Evolutionary conservation across 2,113 vertebrate species (phyloP), one percentile per base, ranked within the genome.

Genomic region (Ciconia stormi): DNA sequence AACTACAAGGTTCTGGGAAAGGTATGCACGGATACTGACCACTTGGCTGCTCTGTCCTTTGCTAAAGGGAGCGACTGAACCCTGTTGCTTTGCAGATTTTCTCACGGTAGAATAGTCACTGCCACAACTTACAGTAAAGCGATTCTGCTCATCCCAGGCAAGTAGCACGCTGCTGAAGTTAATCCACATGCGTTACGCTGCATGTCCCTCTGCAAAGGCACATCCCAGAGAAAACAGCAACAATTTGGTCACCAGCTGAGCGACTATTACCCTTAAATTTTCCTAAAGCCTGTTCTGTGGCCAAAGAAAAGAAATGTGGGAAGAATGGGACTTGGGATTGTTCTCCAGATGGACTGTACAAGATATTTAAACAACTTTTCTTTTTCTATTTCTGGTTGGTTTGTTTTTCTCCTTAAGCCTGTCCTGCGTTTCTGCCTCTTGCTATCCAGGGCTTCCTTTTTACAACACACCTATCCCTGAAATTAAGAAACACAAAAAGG

Each of bases 281-380:
- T 82, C 72, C 80, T 82, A 76, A 65, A 87, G 73, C 82, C 78
- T 69, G 27, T 70, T 36, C 27, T 16, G 62, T 7, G 80, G 95
- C 92, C 93, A 95, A 85, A 93, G 70, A 74, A 55, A 71, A 86
- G 91, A 85, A 79, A 91, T 0, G 7, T 32, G 94, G 83, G 62
- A 77, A 82, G 87, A 82, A 27, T 13, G 70, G 82, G 94, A 86
- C 89, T 67, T 34, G 77, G 73, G 80, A 46, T 55, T 50, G 66
- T 82, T 94, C 87, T 92, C 81, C 88, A 90, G 83, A 89, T 40
- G 88, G 77, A 96, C 69, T 90, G 56, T 34, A 78, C 18, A 10
- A 95, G 55, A 88, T 92, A 92, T 71, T 97, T 90, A 95, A 96
- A 82, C 61, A 44, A 36, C 25, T 71, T 61, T 52, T 50, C 56